Evolutionary conservation across 2,113 vertebrate species (phyloP), one percentile per base, ranked within the genome.

Genomic region (Chaetodon trifascialis): DNA sequence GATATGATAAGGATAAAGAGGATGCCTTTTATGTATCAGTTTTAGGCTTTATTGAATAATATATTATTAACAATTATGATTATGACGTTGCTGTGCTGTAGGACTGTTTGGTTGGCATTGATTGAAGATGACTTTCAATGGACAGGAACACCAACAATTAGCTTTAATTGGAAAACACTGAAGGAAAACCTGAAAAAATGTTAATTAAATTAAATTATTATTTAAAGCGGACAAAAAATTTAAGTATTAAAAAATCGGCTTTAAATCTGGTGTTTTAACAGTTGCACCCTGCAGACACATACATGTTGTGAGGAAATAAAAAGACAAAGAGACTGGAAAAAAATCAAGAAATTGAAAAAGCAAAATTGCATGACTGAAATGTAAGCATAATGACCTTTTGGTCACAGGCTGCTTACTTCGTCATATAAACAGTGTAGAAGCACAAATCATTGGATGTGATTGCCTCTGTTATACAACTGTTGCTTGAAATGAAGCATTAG

Each of bases 1-100:
- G 49, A 19, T 36, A 30, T 52, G 10, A 79, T 60, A 19, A 74
- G 36, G 42, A 69, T 67, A 55, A 70, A 62, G 38, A 59, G 52
- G 40, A 51, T 85, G 59, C 25, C 56, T 36, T 62, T 63, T 58
- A 42, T 5, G 47, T 59, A 54, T 62, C 51, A 21, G n/a, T 49
- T 46, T 51, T 49, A 54, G 17, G 4, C 58, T 59, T 77, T 52
- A 52, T 59, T 82, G 51, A 52, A 21, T 8, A 6, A 51, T 16
- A 51, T 51, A 51, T 51, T 10, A 12, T 46, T 11, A 12, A 30
- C 30, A 30, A 30, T 30, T 30, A 30, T 30, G 30, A 12, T 8
- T 10, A n/a, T 34, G n/a, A 16, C 56, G 49, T 58, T 67, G 25
- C 38, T 62, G 11, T 23, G 34, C 38, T 72, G 51, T 52, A n/a